Conservation (phyloP, 2,888 invertebrate species). For the Syrista parreyssii region DNA sequence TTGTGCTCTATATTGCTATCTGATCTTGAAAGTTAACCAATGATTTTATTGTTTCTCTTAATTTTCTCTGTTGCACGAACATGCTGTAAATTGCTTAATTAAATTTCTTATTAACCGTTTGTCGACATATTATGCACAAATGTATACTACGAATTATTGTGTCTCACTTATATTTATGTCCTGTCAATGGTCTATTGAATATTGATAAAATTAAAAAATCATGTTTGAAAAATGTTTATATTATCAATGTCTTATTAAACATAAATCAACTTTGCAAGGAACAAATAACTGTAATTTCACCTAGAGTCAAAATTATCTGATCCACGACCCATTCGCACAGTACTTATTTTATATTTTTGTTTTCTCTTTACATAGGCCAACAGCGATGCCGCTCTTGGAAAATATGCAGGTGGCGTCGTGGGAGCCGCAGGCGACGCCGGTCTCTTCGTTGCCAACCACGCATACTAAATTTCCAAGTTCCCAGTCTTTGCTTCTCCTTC, state of each 20-base stretch:
- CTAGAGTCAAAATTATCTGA: neutral
- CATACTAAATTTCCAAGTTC: conserved; percentile 77
- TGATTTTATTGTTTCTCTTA: neutral
- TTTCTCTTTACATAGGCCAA: conserved; percentile 78
- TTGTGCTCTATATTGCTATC: neutral
- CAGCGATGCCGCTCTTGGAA: conserved; percentile 89
- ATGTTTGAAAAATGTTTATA: neutral
- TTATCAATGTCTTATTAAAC: too few relatives aligned
- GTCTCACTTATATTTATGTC: neutral
- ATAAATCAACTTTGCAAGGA: neutral
- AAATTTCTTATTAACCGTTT: neutral
- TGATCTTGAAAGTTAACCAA: neutral
- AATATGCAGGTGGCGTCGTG: conserved; percentile 89
- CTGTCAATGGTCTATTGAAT: neutral
- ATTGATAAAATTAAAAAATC: neutral
- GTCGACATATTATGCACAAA: neutral
- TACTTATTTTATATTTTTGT: conserved; percentile 1
- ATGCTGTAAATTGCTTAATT: neutral
- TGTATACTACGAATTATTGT: neutral
- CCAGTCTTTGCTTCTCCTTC: neutral
- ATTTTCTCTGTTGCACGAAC: neutral
- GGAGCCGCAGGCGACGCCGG: conserved; percentile 89
- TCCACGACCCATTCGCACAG: neutral
- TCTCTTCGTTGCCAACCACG: conserved; percentile 95
- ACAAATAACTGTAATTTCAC: neutral